A percentile compares a stretch with the other conserved stretches of the same genome.
phyloP scores from a whole-genome alignment of 2,888 invertebrate species.

The Noctua janthe region DNA sequence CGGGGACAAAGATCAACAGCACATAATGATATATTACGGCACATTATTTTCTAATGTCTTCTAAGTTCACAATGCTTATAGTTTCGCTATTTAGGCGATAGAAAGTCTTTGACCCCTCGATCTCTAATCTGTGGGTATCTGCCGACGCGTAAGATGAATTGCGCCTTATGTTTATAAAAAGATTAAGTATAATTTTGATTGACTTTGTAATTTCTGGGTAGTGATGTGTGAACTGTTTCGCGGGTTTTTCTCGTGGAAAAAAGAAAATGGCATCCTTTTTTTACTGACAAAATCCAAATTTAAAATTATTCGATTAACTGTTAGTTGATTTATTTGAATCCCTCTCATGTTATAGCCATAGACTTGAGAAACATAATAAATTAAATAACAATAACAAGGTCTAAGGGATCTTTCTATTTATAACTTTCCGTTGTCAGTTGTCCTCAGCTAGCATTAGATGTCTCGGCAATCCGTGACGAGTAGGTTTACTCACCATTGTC shows the following conservation, averaged over 20 bases:
- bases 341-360: no score
- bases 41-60: constrained; percentile 60
- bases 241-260: neutral
- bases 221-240: neutral
- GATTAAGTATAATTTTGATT: constrained; percentile 31
- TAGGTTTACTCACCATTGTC: no score
- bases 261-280: constrained; percentile 7
- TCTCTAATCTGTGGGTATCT: constrained; percentile 69
- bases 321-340: neutral
- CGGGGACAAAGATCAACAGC: constrained; percentile 34
- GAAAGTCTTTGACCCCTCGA: constrained; percentile 73
- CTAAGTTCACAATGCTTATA: constrained; percentile 27
- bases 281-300: neutral
- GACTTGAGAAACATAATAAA: neutral
- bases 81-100: constrained; percentile 70
- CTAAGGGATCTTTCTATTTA: neutral
- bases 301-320: neutral
- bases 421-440: neutral
- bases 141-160: constrained; percentile 41
- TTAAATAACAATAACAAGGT: no score
- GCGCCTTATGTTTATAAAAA: constrained; percentile 26
- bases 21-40: constrained; percentile 51
- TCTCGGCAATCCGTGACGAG: neutral
- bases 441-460: no score
- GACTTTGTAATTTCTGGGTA: constrained; percentile 16